These are phyloP conservation scores for Callospermophilus lateralis DNA, from an alignment of 2,113 vertebrate genomes.

Conservation along the genomic window DNA sequence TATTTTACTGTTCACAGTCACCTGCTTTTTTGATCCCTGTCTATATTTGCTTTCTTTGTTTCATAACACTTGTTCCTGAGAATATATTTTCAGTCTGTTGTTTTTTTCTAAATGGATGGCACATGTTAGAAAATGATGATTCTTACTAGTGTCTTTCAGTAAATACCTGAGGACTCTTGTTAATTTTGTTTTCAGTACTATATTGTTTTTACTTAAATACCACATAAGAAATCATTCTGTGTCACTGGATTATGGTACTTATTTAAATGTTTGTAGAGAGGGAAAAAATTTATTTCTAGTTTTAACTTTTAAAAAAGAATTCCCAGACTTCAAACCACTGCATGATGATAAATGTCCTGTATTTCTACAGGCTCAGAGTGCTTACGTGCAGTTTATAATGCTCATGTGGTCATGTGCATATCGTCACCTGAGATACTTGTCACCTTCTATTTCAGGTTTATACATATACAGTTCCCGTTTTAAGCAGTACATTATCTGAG, in stretches of 20 bases:
- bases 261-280: background rate
- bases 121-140: constrained; percentile 39
- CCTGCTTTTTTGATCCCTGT: constrained; percentile 66
- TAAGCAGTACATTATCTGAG: background rate
- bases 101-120: constrained; percentile 69
- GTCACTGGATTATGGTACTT: background rate
- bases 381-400: background rate
- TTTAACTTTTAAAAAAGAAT: constrained; percentile 31
- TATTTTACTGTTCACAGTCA: constrained; percentile 65
- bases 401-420: background rate
- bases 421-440: background rate
- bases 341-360: background rate
- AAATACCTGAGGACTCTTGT: constrained; percentile 37
- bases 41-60: constrained; percentile 63
- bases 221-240: background rate
- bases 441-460: background rate
- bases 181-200: constrained; percentile 48
- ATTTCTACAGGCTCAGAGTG: background rate
- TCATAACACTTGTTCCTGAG: constrained; percentile 69
- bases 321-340: background rate
- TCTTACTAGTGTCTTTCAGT: constrained; percentile 46
- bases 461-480: background rate
- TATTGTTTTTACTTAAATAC: background rate
- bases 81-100: constrained; percentile 71
- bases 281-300: background rate